Evolutionary conservation across 2,888 invertebrate genomes (phyloP), one percentile per base, ranked within the genome.

Genomic region (Hemicrepidius hirtus): DNA sequence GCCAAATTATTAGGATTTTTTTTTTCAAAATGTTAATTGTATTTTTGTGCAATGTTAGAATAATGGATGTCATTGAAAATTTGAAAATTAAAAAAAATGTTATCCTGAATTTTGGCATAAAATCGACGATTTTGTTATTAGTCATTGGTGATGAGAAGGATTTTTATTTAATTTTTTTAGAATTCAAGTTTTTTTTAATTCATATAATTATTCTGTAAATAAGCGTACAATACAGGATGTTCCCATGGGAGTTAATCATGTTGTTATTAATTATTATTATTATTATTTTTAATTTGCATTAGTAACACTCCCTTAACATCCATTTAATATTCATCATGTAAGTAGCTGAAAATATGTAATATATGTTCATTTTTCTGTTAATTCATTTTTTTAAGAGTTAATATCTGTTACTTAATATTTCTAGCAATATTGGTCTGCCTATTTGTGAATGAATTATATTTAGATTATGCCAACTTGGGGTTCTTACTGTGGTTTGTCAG

Each of bases 391-490:
- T 37, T 53, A 62, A 53, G 50, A 63, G 50, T 41, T 59, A 64
- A 37, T 65, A 28, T 37, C 44, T 68, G 40, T 67, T 69, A 60
- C 65, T 50, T 69, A 68, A 72, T 65, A 59, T 60, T 40, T 35
- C 60, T 73, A 74, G 70, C 69, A 67, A 70, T 70, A 70, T 66
- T 65, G 44, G 63, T 71, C 74, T 76, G 74, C 76, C 76, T 78
- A 78, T 76, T 75, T 75, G 71, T 76, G 74, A 69, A 71, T 75
- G 74, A 75, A 75, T 73, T 68, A 73, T 77, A 77, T 78, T 77
- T 80, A 80, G 80, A 80, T 80, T 78, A 80, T 78, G 79, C 79
- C 78, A 80, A 80, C 79, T 80, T 79, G 78, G 76, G 76, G 75
- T 78, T 74, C 73, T 59, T 66, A 59, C 46, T 70, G 68, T 65